Evolutionary conservation across 2,113 vertebrate genomes (phyloP).

Genomic region (Danionella cerebrum): DNA sequence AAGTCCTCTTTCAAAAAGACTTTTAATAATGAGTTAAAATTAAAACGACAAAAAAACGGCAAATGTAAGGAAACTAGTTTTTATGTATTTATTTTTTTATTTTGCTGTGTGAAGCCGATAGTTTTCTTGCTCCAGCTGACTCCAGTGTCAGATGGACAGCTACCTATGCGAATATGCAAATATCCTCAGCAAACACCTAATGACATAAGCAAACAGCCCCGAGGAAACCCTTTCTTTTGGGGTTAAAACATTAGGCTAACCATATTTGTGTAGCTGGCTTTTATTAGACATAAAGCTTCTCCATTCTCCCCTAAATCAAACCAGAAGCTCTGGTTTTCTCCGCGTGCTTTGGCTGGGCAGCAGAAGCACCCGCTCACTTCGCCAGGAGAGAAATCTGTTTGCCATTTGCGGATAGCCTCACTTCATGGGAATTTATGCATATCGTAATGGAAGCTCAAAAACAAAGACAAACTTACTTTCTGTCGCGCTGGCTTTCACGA

Average conservation of each 20-base stretch:
- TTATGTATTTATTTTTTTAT: too few relatives aligned
- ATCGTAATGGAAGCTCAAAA: not conserved
- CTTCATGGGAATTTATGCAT: not conserved
- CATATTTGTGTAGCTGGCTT: not conserved
- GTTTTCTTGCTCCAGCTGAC: too few relatives aligned
- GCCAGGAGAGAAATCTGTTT: slow-evolving; percentile 24
- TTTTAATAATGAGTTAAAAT: too few relatives aligned
- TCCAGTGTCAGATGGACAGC: too few relatives aligned
- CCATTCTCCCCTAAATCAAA: not conserved
- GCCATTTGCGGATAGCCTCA: slow-evolving; percentile 14
- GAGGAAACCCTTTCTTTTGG: not conserved
- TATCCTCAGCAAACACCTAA: not conserved
- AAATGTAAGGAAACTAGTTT: too few relatives aligned
- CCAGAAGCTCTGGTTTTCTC: not conserved
- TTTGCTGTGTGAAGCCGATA: too few relatives aligned
- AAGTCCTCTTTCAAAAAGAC: too few relatives aligned
- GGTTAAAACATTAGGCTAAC: not conserved
- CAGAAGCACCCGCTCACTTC: not conserved
- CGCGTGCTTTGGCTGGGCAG: not conserved
- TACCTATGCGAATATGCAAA: not conserved
- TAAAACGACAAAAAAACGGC: too few relatives aligned
- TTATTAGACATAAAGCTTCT: not conserved
- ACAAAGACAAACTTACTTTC: slow-evolving; percentile 14
- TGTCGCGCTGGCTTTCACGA: slow-evolving; percentile 4
- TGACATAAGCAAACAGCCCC: not conserved